Evolutionary conservation across 2,888 invertebrate species (phyloP).

Genomic region (Pseudolycoriella hygida): DNA sequence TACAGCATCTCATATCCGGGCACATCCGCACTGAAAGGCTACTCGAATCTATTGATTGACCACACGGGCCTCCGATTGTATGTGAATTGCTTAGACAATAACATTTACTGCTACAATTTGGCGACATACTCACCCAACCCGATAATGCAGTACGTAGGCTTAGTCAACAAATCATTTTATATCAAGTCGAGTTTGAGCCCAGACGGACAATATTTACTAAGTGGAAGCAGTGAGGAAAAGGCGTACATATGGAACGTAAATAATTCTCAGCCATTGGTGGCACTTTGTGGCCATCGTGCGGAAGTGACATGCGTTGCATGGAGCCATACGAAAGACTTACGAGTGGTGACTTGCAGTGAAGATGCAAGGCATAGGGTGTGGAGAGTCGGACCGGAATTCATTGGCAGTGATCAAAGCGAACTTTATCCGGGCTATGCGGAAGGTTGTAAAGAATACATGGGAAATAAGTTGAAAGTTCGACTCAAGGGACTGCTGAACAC

Average conservation of each 20-base stretch:
- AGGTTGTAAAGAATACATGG: slow-evolving; percentile 20
- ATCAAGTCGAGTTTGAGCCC: slow-evolving; percentile 67
- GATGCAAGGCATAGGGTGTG: slow-evolving; percentile 64
- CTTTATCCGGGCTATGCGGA: slow-evolving; percentile 33
- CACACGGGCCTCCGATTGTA: slow-evolving; percentile 49
- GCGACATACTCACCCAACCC: slow-evolving; percentile 48
- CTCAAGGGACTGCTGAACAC: slow-evolving; percentile 27
- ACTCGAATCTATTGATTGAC: slow-evolving; percentile 61
- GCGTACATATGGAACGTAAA: slow-evolving; percentile 75
- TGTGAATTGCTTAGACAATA: slow-evolving; percentile 75
- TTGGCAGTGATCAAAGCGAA: slow-evolving; percentile 22
- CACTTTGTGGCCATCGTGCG: slow-evolving; percentile 56
- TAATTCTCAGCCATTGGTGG: slow-evolving; percentile 44
- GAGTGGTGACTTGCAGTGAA: slow-evolving; percentile 67
- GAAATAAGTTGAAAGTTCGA: slow-evolving; percentile 5
- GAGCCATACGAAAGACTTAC: slow-evolving; percentile 39
- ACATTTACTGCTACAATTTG: slow-evolving; percentile 71
- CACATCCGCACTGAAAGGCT: slow-evolving; percentile 47
- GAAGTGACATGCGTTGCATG: slow-evolving; percentile 82
- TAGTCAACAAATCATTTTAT: slow-evolving; percentile 66
- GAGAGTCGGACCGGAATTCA: slow-evolving; percentile 40
- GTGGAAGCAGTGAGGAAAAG: slow-evolving; percentile 74
- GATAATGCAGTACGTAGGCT: slow-evolving; percentile 46
- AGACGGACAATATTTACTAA: slow-evolving; percentile 63
- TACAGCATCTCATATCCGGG: slow-evolving; percentile 58